phyloP scores from a whole-genome alignment of 2,888 invertebrate species.

The Drosophila austrosaltans region DNA sequence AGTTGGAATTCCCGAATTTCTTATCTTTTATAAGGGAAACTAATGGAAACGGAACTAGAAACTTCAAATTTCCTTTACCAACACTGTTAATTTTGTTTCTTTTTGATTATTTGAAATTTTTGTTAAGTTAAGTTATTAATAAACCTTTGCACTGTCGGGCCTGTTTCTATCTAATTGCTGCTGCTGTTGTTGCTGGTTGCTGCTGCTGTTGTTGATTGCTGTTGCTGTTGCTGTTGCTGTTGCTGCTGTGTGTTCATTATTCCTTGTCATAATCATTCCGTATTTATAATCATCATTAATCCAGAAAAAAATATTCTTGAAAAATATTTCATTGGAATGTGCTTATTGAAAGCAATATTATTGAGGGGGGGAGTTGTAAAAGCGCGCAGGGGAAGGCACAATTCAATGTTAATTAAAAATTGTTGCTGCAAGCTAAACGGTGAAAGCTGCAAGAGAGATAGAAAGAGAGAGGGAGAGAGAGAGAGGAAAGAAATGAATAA shows the following conservation, averaged over 20 bases:
- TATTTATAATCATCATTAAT: constrained; percentile 25
- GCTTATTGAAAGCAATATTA: constrained; percentile 61
- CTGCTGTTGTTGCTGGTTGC: constrained; percentile 9
- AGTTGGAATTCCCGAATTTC: no score
- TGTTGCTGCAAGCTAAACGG: constrained; percentile 69
- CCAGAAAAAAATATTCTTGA: constrained; percentile 70
- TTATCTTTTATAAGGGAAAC: no score
- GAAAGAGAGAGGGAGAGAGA: constrained; percentile 3
- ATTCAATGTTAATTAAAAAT: constrained; percentile 75
- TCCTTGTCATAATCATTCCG: constrained; percentile 38
- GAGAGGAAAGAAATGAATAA: constrained; percentile 21
- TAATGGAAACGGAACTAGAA: no score
- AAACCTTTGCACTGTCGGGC: neutral
- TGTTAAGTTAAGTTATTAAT: neutral
- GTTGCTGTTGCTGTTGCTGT: constrained; percentile 45
- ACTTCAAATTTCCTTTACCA: no score
- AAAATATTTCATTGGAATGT: constrained; percentile 72
- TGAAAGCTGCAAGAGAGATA: constrained; percentile 60
- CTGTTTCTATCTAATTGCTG: neutral
- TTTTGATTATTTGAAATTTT: no score
- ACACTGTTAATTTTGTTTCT: no score
- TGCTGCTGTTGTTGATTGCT: constrained; percentile 10
- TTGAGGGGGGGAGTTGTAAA: constrained; percentile 31
- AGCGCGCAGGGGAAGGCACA: constrained; percentile 73
- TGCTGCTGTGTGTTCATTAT: constrained; percentile 17